Evolutionary conservation across 2,888 invertebrate genomes (phyloP).

Genomic region (Leptinotarsa rubiginosa): DNA sequence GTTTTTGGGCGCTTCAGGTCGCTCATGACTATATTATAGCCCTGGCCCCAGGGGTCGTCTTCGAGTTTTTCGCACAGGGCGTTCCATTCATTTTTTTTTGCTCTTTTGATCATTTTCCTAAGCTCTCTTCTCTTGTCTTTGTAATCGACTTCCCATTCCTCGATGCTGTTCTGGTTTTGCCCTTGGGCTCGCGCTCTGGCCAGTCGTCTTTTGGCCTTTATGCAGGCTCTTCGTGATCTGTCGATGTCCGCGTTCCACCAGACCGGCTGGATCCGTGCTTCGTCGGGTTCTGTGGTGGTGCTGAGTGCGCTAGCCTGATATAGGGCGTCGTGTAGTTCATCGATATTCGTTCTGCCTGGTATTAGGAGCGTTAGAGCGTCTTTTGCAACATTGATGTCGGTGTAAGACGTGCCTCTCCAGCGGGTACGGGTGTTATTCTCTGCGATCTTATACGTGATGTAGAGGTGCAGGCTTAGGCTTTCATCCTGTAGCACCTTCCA

Average conservation of each 20-base stretch:
- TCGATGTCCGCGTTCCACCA: slow-evolving; percentile 16
- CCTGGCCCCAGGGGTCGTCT: slow-evolving; percentile 2
- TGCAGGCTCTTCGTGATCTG: slow-evolving; percentile 2
- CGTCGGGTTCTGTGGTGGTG: not conserved
- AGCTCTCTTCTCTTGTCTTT: not conserved
- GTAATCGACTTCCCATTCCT: not conserved
- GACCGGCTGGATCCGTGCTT: not conserved
- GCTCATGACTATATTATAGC: slow-evolving; percentile 5
- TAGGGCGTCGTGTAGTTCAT: not conserved
- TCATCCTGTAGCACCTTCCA: slow-evolving; percentile 10
- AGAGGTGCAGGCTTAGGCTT: slow-evolving; percentile 22
- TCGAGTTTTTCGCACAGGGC: slow-evolving; percentile 11
- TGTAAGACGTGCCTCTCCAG: not conserved
- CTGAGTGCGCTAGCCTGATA: too few relatives aligned
- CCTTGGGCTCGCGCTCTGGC: not conserved
- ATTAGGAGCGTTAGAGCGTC: not conserved
- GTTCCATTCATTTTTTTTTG: slow-evolving; percentile 1
- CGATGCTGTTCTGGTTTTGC: not conserved
- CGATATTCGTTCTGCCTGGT: not conserved
- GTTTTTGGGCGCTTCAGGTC: not conserved
- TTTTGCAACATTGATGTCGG: not conserved
- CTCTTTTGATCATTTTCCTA: not conserved
- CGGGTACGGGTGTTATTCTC: not conserved
- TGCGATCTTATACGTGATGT: slow-evolving; percentile 5
- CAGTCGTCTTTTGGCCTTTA: slow-evolving; percentile 2